Conservation (phyloP, 2,797 vertebrate species). For the Caiman crocodilus region DNA sequence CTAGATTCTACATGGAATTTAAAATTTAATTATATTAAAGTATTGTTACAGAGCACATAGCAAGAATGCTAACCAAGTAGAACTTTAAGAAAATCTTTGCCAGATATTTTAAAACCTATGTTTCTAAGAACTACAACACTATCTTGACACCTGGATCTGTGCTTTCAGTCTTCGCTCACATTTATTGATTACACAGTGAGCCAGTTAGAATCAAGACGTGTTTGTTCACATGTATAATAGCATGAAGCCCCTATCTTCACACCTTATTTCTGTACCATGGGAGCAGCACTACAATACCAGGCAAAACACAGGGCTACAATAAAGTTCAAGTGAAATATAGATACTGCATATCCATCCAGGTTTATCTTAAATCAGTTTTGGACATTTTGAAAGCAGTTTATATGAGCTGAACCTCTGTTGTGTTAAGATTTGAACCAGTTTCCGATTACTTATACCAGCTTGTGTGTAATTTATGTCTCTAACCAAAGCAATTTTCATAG, state of each 20-base stretch:
- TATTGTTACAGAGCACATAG: conserved; percentile 76
- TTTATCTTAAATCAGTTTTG: no score
- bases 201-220: background rate
- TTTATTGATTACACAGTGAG: background rate
- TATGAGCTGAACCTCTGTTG: no score
- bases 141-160: conserved; percentile 26
- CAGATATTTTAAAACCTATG: conserved; percentile 43
- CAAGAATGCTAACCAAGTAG: conserved; percentile 76
- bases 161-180: background rate
- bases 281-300: no score
- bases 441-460: no score
- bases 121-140: conserved; percentile 5
- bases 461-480: no score
- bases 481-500: background rate
- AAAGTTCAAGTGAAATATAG: no score
- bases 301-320: background rate
- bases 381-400: no score
- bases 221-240: background rate
- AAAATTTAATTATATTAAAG: conserved; percentile 93
- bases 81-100: conserved; percentile 62
- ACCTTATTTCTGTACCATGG: background rate
- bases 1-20: conserved; percentile 92
- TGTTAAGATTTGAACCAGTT: no score
- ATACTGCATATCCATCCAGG: no score
- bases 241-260: background rate